Conservation (phyloP, 64 coral and sea anemone species). For the Anthopleura sola region DNA sequence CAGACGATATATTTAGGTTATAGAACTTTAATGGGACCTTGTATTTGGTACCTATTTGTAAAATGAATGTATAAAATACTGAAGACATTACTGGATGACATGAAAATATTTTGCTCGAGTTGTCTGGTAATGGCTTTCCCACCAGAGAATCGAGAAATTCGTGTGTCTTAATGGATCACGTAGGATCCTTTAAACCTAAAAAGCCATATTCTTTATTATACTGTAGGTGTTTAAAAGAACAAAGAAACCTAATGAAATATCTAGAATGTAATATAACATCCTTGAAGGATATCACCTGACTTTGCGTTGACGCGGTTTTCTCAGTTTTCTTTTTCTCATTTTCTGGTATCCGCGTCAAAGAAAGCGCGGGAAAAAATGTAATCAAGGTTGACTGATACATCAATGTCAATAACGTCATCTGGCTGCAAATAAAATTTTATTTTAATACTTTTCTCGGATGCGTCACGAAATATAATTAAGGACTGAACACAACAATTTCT, state of each 20-base stretch:
- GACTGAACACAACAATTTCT: too few species aligned
- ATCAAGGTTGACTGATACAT: not conserved
- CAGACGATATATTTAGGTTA: slow-evolving; percentile 1
- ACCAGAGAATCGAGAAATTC: not conserved
- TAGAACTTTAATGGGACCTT: not conserved
- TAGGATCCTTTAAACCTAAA: too few species aligned
- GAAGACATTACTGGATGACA: not conserved
- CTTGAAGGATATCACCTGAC: not conserved
- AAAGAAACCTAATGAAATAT: not conserved
- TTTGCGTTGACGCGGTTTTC: not conserved
- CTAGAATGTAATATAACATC: not conserved
- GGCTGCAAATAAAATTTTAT: too few species aligned
- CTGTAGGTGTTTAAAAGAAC: not conserved
- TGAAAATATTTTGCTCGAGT: not conserved
- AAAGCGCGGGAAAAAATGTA: not conserved
- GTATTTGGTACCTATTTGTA: not conserved
- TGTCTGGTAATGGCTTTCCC: not conserved
- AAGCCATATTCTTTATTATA: not conserved
- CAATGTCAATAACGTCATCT: not conserved
- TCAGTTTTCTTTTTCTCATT: not conserved
- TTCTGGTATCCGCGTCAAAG: not conserved
- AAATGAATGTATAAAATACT: not conserved
- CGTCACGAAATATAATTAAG: too few species aligned
- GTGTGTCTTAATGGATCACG: too few species aligned
- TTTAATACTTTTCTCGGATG: too few species aligned